A percentile compares a stretch with the other conserved stretches of the same genome.
These are phyloP conservation scores for Nycticebus coucang DNA, from an alignment of 2,113 vertebrate genomes.

Conservation along the genomic window DNA sequence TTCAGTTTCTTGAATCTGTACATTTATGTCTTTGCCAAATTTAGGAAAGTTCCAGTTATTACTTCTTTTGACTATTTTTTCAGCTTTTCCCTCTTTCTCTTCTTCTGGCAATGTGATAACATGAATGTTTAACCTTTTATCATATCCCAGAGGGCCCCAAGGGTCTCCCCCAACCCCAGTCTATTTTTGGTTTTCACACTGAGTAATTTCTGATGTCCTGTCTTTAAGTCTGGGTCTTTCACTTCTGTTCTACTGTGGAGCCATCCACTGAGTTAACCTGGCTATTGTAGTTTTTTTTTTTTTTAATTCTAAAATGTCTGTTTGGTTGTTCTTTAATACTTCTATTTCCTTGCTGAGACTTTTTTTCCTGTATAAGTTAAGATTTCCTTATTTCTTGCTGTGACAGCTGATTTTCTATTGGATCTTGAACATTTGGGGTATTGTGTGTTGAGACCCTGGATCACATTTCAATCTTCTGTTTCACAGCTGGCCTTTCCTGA, in stretches of 20 bases:
- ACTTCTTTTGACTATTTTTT: background rate
- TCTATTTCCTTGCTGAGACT: background rate
- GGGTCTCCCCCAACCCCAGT: no score
- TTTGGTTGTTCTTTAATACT: background rate
- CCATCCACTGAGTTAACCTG: background rate
- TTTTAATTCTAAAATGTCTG: background rate
- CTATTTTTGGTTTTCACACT: background rate
- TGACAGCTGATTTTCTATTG: background rate
- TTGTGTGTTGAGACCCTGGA: background rate
- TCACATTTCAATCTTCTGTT: background rate
- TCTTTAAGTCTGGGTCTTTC: background rate
- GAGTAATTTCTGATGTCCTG: background rate
- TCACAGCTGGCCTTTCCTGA: background rate
- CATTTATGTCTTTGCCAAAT: background rate
- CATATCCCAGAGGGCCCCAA: background rate
- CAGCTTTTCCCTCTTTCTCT: background rate
- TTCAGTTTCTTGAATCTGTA: background rate
- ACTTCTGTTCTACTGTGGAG: background rate
- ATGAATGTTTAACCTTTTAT: background rate
- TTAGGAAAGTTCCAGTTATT: background rate
- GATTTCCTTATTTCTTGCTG: background rate
- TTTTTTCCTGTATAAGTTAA: background rate
- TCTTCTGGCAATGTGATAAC: background rate
- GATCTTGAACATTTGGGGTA: background rate
- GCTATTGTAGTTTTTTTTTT: background rate